Base-by-base conservation (phyloP, 2,888 invertebrate genomes). In the Celastrina argiolus region DNA sequence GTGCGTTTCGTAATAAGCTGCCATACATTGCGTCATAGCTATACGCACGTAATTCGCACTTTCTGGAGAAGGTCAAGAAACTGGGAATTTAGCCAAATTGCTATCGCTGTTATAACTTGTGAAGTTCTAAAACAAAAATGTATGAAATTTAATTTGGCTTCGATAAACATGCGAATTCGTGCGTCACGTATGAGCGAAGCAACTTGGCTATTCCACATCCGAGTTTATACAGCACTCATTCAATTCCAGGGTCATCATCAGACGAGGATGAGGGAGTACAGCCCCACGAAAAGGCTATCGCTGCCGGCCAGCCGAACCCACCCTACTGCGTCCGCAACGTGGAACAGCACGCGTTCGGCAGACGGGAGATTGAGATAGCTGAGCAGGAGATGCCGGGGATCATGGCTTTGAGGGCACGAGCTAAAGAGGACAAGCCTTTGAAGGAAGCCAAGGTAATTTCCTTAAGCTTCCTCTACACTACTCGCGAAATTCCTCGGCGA, bases 321-420 rank as follows among this genome's bases (percentile, higher is more conserved):
- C 97, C 98, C 73, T 98, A 99, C 88, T 99, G 99, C 87, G 98
- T 99, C 31, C 93, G 97, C 67, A 98, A 98, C 81, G 95, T 99
- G 69, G 96, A 95, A 71, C 97, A 98, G 80, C 96, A 97, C 79
- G 97, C 97, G 0, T 98, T 98, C 81, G 99, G 99, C 0, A 92
- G 99, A 36, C 87, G 98, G 51, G 99, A 99, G 92, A 99, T 99
- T 72, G 98, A 99, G 92, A 98, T 99, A 71, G 99, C 99, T 0
- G 98, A 99, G 81, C 98, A 99, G 91, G 99, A 99, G 92, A 99
- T 99, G 99, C 98, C 98, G 0, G 99, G 99, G 0, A 97, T 99
- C 69, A 97, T 99, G 95, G 98, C 98, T 1, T 87, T 99, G 73
- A 92, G 98, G 65, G 97, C 97, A 76, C 92, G 98, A 70, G 98